A percentile compares a stretch with the other conserved stretches of the same genome.
phyloP scores from a whole-genome alignment of 2,888 invertebrate species.

The Gymnoscelis rufifasciata region DNA sequence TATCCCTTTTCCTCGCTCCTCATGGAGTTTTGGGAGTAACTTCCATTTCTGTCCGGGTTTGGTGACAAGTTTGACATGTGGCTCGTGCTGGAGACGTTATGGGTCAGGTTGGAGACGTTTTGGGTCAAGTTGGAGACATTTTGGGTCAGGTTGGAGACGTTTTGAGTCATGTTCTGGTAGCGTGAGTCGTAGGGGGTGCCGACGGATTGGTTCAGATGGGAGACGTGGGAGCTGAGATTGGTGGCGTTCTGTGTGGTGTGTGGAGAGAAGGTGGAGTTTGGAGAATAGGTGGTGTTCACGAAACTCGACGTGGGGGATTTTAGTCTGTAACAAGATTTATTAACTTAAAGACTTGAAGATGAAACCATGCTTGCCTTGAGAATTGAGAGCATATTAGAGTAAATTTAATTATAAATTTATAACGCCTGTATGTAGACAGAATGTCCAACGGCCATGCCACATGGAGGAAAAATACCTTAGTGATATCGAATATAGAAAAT shows the following conservation, averaged over 20 bases:
- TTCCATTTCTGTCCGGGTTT: slow-evolving; percentile 34
- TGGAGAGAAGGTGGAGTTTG: slow-evolving; percentile 61
- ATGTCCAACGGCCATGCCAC: too few relatives aligned
- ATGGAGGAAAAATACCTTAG: too few relatives aligned
- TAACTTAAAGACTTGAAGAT: not conserved
- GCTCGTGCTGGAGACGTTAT: not conserved
- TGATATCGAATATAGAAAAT: too few relatives aligned
- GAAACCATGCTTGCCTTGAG: too few relatives aligned
- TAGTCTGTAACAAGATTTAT: slow-evolving; percentile 44
- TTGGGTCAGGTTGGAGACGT: slow-evolving; percentile 11
- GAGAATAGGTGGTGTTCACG: slow-evolving; percentile 68
- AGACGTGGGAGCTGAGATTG: slow-evolving; percentile 46
- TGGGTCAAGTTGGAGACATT: slow-evolving; percentile 15
- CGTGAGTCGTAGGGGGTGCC: slow-evolving; percentile 34
- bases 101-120: slow-evolving; percentile 16
- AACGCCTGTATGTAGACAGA: too few relatives aligned
- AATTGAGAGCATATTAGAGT: too few relatives aligned
- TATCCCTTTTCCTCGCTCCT: slow-evolving; percentile 51
- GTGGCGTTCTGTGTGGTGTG: slow-evolving; percentile 40
- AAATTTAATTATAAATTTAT: too few relatives aligned
- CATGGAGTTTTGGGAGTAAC: slow-evolving; percentile 37
- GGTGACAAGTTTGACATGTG: slow-evolving; percentile 18
- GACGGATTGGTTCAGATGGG: slow-evolving; percentile 54
- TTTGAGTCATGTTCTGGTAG: slow-evolving; percentile 22
- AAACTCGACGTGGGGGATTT: slow-evolving; percentile 65